Conservation (phyloP, 1,140 invertebrate species). For the Aphis gossypii region DNA sequence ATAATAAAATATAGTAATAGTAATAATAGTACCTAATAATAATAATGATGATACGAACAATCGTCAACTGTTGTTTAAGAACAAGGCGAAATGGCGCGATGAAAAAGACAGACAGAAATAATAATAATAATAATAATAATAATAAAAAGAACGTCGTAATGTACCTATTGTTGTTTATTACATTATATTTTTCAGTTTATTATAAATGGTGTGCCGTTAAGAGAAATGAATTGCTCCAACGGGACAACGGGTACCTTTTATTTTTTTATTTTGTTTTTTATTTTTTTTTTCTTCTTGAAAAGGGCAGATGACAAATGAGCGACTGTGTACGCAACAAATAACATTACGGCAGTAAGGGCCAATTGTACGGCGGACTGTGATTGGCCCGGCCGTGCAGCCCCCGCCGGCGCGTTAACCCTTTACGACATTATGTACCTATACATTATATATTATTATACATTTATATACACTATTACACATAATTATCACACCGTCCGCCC, state of each 20-base stretch:
- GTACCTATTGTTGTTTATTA: conserved; percentile 57
- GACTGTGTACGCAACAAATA: conserved; percentile 44
- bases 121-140: neutral
- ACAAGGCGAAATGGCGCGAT: conserved; percentile 51
- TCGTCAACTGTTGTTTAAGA: conserved; percentile 52
- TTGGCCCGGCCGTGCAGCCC: conserved; percentile 14
- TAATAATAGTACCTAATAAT: neutral
- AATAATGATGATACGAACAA: conserved; percentile 50
- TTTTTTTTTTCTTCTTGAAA: conserved; percentile 25
- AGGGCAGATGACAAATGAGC: conserved; percentile 57
- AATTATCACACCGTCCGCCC: neutral
- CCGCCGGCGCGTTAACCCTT: conserved; percentile 28
- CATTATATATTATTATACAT: too few species aligned
- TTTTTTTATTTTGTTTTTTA: conserved; percentile 22
- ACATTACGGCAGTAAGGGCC: conserved; percentile 35
- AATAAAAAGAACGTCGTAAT: conserved; percentile 48
- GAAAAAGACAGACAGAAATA: conserved; percentile 25
- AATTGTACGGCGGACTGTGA: conserved; percentile 28
- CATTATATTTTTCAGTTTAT: conserved; percentile 47
- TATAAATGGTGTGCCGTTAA: conserved; percentile 58
- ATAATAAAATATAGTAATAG: neutral
- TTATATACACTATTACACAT: too few species aligned
- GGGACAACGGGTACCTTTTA: conserved; percentile 52
- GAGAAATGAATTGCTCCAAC: conserved; percentile 52
- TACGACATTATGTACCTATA: neutral